phyloP scores from a whole-genome alignment of 2,797 vertebrate species.

The Silurus aristotelis region DNA sequence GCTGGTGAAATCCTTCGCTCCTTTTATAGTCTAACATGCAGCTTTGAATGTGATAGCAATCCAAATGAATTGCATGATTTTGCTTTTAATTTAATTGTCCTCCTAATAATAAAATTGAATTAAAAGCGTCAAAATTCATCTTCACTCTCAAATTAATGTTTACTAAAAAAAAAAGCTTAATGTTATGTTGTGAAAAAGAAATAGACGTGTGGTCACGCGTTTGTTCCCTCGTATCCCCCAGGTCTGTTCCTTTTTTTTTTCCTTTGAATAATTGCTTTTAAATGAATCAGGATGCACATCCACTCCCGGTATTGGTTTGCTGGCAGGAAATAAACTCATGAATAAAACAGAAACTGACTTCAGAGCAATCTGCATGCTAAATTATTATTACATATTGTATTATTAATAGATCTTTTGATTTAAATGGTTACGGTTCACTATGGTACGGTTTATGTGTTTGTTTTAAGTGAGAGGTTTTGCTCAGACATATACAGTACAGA shows the following conservation, averaged over 20 bases:
- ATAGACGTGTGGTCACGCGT: not conserved
- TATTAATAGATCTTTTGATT: too few species aligned
- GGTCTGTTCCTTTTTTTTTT: constrained; percentile 3
- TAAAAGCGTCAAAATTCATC: constrained; percentile 10
- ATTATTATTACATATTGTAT: not conserved
- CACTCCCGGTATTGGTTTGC: not conserved
- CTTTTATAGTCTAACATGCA: not conserved
- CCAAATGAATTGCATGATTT: not conserved
- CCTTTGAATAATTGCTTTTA: constrained; percentile 9
- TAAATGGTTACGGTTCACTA: not conserved
- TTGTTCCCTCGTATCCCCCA: not conserved
- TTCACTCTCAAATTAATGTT: not conserved
- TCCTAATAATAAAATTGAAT: not conserved
- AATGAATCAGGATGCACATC: constrained; percentile 2
- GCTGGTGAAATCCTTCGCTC: not conserved
- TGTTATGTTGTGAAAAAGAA: constrained; percentile 11
- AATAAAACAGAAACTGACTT: not conserved
- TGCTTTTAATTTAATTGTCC: not conserved
- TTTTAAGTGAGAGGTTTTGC: not conserved
- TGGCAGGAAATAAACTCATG: not conserved
- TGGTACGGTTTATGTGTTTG: not conserved
- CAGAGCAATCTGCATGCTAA: not conserved
- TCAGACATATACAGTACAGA: too few species aligned
- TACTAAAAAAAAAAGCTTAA: not conserved
- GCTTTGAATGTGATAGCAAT: not conserved